These are phyloP conservation scores for Lordiphosa andalusiaca DNA, from an alignment of 2,888 invertebrate species.

Conservation along the genomic window DNA sequence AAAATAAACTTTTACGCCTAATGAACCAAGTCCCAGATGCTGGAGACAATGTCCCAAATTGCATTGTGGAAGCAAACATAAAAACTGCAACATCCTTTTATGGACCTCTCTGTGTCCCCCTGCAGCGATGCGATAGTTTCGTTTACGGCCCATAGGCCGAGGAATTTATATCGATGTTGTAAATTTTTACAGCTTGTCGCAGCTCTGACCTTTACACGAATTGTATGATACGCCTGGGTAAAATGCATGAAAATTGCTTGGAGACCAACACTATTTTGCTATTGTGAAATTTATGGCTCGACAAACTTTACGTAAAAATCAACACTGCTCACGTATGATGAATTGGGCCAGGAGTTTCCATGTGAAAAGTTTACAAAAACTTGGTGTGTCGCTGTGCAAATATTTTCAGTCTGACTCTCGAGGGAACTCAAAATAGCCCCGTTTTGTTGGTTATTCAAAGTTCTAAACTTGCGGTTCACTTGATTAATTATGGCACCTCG, in stretches of 20 bases:
- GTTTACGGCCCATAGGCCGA: conserved; percentile 26
- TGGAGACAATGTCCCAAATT: conserved; percentile 40
- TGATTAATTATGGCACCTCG: conserved; percentile 28
- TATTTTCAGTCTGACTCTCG: conserved; percentile 18
- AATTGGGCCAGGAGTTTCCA: conserved; percentile 7
- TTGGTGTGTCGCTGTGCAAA: conserved; percentile 19
- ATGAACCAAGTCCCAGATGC: conserved; percentile 29
- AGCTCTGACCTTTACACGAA: conserved; percentile 20
- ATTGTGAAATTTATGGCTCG: conserved; percentile 20
- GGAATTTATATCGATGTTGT: conserved; percentile 34
- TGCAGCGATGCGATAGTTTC: conserved; percentile 17
- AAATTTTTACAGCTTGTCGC: conserved; percentile 35
- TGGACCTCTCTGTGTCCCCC: conserved; percentile 9
- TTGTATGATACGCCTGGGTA: conserved; percentile 36
- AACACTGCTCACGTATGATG: conserved; percentile 1
- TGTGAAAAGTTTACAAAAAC: conserved; percentile 33
- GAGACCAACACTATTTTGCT: conserved; percentile 22
- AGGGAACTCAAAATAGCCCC: conserved; percentile 1
- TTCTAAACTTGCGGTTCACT: conserved; percentile 16
- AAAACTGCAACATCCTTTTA: conserved; percentile 33
- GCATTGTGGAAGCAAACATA: conserved; percentile 30
- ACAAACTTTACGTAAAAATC: conserved; percentile 17
- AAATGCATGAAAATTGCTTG: conserved; percentile 39
- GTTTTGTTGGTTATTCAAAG: conserved; percentile 27
- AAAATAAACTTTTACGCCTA: conserved; percentile 33